Evolutionary conservation across 2,113 vertebrate genomes (phyloP).

Genomic region (Anthoscopus minutus): DNA sequence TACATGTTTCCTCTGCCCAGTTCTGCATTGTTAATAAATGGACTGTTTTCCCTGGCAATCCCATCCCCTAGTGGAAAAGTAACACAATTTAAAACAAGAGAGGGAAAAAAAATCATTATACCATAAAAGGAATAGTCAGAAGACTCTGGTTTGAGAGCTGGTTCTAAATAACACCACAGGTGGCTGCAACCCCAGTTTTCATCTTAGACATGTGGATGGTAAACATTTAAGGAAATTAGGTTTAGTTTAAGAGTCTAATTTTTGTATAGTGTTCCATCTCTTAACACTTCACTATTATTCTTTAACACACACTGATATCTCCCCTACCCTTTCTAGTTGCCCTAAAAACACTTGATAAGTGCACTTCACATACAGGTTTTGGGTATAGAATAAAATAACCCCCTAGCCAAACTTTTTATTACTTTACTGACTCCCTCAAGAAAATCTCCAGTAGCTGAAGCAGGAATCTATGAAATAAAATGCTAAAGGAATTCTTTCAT

Average conservation of each 20-base stretch:
- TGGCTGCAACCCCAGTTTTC: not conserved
- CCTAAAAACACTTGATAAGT: not conserved
- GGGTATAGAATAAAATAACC: not conserved
- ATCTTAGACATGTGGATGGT: fast-evolving
- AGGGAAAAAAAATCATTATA: not conserved
- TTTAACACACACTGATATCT: not conserved
- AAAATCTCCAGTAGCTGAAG: not conserved
- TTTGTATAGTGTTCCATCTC: not conserved
- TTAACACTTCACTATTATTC: not conserved
- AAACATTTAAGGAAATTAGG: not conserved
- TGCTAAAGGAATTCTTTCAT: not conserved
- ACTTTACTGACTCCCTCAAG: not conserved
- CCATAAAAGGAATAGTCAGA: not conserved
- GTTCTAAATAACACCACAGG: not conserved
- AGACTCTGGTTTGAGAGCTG: not conserved
- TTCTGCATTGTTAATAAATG: conserved; percentile 82
- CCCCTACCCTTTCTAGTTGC: not conserved
- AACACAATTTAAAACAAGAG: not conserved
- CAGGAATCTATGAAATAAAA: not conserved
- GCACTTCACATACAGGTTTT: not conserved
- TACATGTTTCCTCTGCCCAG: conserved; percentile 75
- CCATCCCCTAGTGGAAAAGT: conserved; percentile 80
- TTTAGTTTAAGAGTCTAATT: not conserved
- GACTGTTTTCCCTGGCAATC: conserved; percentile 81
- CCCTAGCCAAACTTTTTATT: not conserved